These are phyloP conservation scores for Salarias fasciatus DNA, from an alignment of 2,797 vertebrate genomes.

Conservation along the genomic window DNA sequence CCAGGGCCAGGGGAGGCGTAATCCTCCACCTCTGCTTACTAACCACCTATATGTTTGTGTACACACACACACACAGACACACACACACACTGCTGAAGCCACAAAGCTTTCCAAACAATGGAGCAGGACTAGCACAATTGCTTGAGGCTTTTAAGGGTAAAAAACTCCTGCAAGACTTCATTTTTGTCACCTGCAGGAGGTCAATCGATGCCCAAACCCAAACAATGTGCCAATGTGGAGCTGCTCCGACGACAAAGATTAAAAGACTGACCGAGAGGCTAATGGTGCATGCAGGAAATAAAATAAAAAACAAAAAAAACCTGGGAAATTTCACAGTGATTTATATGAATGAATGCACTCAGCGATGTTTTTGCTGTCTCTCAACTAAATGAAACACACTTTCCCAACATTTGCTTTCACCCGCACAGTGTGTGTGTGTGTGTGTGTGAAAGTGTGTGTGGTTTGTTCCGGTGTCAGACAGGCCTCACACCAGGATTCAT, in stretches of 20 bases:
- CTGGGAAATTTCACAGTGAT: constrained; percentile 27
- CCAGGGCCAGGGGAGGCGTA: constrained; percentile 43
- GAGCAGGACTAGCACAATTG: constrained; percentile 14
- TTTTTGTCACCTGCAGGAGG: constrained; percentile 45
- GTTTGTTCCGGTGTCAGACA: not conserved
- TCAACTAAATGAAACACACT: constrained; percentile 26
- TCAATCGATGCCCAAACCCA: constrained; percentile 35
- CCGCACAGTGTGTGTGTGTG: constrained; percentile 26
- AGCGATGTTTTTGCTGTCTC: constrained; percentile 24
- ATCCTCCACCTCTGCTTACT: constrained; percentile 48
- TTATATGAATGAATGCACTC: constrained; percentile 39
- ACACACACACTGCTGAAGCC: constrained; percentile 11
- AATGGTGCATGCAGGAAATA: constrained; percentile 26
- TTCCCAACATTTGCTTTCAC: constrained; percentile 24
- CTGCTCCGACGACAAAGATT: constrained; percentile 28
- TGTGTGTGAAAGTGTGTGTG: constrained; percentile 11
- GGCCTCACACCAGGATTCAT: not conserved
- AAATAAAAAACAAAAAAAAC: constrained; percentile 19
- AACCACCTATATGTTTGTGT: constrained; percentile 22
- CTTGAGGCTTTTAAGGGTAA: constrained; percentile 34
- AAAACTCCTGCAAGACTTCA: constrained; percentile 16
- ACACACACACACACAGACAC: constrained; percentile 26
- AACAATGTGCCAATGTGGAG: constrained; percentile 34
- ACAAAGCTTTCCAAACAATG: constrained; percentile 1
- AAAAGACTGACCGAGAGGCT: constrained; percentile 21